phyloP scores from a whole-genome alignment of 2,888 invertebrate genomes.

The Litoditis marina region DNA sequence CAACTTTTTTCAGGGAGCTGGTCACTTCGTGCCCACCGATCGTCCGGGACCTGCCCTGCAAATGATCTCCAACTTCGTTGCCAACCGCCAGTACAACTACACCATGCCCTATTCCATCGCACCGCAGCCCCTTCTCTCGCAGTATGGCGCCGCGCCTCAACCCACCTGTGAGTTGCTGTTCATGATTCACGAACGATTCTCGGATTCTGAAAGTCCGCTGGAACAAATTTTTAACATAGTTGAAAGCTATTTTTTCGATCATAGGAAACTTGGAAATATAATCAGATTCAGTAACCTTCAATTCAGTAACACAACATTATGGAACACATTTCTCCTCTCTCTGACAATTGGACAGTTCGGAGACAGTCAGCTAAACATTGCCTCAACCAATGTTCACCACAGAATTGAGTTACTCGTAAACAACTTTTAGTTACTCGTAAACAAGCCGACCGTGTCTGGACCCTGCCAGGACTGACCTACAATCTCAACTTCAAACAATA shows the following conservation, averaged over 20 bases:
- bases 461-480: conserved; percentile 50
- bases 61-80: conserved; percentile 51
- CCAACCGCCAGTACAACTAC: conserved; percentile 28
- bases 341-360: too few relatives aligned
- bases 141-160: conserved; percentile 23
- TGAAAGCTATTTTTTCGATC: too few relatives aligned
- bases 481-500: conserved; percentile 63
- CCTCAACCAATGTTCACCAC: too few relatives aligned
- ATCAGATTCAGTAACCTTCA: too few relatives aligned
- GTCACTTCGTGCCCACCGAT: conserved; percentile 47
- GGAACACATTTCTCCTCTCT: not conserved
- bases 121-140: conserved; percentile 20
- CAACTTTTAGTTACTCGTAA: conserved; percentile 27
- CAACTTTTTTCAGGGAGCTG: conserved; percentile 37
- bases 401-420: too few relatives aligned
- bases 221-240: too few relatives aligned
- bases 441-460: conserved; percentile 44
- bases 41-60: conserved; percentile 54
- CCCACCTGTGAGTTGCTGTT: conserved; percentile 23
- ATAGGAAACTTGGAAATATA: too few relatives aligned
- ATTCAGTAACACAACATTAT: not conserved
- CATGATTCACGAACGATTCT: too few relatives aligned
- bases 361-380: too few relatives aligned
- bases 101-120: conserved; percentile 22
- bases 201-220: too few relatives aligned